These are phyloP conservation scores for Ophion slaviceki DNA, from an alignment of 2,888 invertebrate species.

Conservation along the genomic window DNA sequence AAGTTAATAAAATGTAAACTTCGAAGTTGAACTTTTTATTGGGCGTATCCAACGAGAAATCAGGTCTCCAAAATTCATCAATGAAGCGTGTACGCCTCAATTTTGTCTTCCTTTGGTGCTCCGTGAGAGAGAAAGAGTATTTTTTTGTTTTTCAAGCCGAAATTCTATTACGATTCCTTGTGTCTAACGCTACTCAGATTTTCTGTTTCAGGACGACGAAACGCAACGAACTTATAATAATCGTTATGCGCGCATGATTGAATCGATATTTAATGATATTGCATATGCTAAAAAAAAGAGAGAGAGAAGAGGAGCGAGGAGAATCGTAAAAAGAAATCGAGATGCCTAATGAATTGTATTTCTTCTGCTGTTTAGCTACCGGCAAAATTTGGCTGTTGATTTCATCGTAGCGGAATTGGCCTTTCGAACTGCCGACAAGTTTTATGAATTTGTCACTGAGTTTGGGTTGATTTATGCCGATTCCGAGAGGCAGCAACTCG, in stretches of 20 bases:
- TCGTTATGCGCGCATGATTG: slow-evolving; percentile 75
- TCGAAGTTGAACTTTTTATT: background rate
- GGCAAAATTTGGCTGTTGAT: slow-evolving; percentile 94
- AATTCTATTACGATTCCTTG: slow-evolving; percentile 27
- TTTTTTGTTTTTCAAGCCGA: background rate
- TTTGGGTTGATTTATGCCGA: slow-evolving; percentile 91
- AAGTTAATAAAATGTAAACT: background rate
- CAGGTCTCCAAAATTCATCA: background rate
- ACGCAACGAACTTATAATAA: slow-evolving; percentile 65
- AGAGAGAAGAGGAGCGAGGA: slow-evolving; percentile 49
- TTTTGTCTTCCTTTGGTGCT: background rate
- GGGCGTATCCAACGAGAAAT: background rate
- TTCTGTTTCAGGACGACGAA: slow-evolving; percentile 81
- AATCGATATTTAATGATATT: slow-evolving; percentile 74
- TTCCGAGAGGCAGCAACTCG: slow-evolving; percentile 89
- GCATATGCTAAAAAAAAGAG: background rate
- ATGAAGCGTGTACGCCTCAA: background rate
- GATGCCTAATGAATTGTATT: slow-evolving; percentile 83
- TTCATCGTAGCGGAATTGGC: slow-evolving; percentile 95
- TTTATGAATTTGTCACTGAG: slow-evolving; percentile 94
- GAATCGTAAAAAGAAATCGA: slow-evolving; percentile 20
- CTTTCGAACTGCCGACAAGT: slow-evolving; percentile 93
- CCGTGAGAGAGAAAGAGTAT: background rate
- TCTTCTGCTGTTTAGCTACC: slow-evolving; percentile 91
- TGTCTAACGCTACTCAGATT: slow-evolving; percentile 76